phyloP scores from a whole-genome alignment of 1,140 invertebrate species.

The Tachypleus tridentatus region DNA sequence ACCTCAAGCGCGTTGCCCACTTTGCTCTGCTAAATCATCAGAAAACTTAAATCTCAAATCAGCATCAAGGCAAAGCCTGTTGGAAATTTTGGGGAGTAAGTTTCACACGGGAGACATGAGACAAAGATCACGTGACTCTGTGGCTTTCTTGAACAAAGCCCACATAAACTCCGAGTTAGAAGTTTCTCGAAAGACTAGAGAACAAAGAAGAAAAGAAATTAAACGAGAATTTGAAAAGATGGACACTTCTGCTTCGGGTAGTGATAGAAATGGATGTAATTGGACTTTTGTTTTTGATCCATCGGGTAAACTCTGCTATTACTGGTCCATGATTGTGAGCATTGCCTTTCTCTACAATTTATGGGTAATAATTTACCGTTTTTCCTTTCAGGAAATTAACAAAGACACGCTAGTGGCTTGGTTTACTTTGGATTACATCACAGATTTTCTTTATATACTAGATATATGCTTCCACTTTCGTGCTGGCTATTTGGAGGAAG shows the following conservation, averaged over 20 bases:
- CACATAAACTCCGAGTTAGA: constrained; percentile 38
- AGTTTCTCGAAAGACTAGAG: constrained; percentile 20
- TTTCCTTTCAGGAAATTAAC: constrained; percentile 78
- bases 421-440: constrained; percentile 94
- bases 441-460: constrained; percentile 88
- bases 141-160: constrained; percentile 37
- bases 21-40: constrained; percentile 16
- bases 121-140: constrained; percentile 27
- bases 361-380: constrained; percentile 97
- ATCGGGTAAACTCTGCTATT: constrained; percentile 81
- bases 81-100: constrained; percentile 52
- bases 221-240: constrained; percentile 47
- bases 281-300: constrained; percentile 60
- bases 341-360: constrained; percentile 98
- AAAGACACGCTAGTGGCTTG: constrained; percentile 71
- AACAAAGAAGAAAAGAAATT: constrained; percentile 44
- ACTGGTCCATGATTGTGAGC: constrained; percentile 94
- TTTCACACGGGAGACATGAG: constrained; percentile 36
- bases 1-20: constrained; percentile 15
- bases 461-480: constrained; percentile 96
- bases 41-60: constrained; percentile 33
- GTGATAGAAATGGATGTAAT: constrained; percentile 41
- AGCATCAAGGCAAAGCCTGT: constrained; percentile 43
- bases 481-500: constrained; percentile 91
- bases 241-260: constrained; percentile 29